Conservation (phyloP, 2,888 invertebrate genomes). For the Celastrina argiolus region DNA sequence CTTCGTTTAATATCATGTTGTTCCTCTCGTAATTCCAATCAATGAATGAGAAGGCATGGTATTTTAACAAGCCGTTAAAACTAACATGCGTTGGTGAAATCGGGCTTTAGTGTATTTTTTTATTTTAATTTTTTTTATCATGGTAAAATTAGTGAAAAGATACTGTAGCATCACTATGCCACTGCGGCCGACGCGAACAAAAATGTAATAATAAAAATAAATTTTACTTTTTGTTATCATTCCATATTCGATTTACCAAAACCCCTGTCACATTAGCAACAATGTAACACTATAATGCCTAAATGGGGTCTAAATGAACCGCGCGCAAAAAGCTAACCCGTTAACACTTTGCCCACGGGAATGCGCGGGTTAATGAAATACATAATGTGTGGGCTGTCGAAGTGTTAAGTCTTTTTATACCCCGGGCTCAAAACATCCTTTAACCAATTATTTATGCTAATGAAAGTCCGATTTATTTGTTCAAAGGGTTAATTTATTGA, state of each 20-base stretch:
- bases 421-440: slow-evolving; percentile 13
- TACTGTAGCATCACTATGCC: no score
- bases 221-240: no score
- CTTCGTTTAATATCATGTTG: no score
- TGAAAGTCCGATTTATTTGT: slow-evolving; percentile 10
- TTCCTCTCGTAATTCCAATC: no score
- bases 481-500: slow-evolving; percentile 2
- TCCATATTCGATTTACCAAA: background rate
- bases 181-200: no score
- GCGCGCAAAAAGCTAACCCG: background rate
- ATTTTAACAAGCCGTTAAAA: no score
- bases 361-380: slow-evolving; percentile 8
- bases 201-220: no score
- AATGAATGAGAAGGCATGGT: no score
- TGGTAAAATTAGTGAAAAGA: no score
- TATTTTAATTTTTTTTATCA: no score
- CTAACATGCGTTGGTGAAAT: no score
- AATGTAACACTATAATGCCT: background rate
- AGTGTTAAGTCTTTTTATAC: slow-evolving; percentile 3
- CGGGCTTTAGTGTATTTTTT: no score
- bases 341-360: slow-evolving; percentile 10
- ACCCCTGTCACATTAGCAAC: background rate
- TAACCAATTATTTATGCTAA: slow-evolving; percentile 19
- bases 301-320: background rate
- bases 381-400: slow-evolving; percentile 19